These are phyloP conservation scores for Sycobia sp. DNA, from an alignment of 1,140 invertebrate genomes.

Conservation along the genomic window DNA sequence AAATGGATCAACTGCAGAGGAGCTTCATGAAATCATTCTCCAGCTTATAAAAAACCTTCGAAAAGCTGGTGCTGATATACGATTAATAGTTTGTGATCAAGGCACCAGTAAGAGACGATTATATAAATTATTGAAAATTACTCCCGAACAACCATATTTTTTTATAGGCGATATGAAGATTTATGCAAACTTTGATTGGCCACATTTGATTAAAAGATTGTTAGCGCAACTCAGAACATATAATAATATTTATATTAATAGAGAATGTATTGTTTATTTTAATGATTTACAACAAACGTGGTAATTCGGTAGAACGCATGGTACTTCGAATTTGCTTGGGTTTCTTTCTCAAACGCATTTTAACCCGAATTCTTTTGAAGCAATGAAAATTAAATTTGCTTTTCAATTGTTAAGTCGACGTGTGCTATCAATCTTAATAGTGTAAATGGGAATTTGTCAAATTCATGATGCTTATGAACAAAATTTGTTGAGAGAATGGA, in stretches of 20 bases:
- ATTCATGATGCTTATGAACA: conserved; percentile 26
- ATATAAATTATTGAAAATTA: neutral
- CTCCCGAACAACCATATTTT: neutral
- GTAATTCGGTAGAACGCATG: conserved; percentile 37
- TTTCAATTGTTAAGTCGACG: conserved; percentile 34
- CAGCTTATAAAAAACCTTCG: neutral
- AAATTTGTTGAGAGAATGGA: conserved; percentile 29
- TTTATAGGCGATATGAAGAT: neutral
- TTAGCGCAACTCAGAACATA: conserved; percentile 24
- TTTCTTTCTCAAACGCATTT: conserved; percentile 37
- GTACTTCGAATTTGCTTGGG: too few relatives aligned
- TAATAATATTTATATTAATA: conserved; percentile 21
- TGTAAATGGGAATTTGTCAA: too few relatives aligned
- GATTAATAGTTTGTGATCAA: neutral
- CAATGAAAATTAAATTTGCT: conserved; percentile 39
- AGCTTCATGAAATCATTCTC: neutral
- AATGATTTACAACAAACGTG: conserved; percentile 36
- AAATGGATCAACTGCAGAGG: neutral
- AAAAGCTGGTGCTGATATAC: neutral
- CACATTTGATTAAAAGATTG: conserved; percentile 38
- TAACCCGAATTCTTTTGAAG: too few relatives aligned
- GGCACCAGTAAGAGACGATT: conserved; percentile 1
- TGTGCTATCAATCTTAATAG: too few relatives aligned
- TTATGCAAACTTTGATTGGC: conserved; percentile 28
- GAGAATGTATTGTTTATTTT: conserved; percentile 32